Evolutionary conservation across 2,113 vertebrate genomes (phyloP), one percentile per base, ranked within the genome.

Genomic region (Periophthalmus modestus): DNA sequence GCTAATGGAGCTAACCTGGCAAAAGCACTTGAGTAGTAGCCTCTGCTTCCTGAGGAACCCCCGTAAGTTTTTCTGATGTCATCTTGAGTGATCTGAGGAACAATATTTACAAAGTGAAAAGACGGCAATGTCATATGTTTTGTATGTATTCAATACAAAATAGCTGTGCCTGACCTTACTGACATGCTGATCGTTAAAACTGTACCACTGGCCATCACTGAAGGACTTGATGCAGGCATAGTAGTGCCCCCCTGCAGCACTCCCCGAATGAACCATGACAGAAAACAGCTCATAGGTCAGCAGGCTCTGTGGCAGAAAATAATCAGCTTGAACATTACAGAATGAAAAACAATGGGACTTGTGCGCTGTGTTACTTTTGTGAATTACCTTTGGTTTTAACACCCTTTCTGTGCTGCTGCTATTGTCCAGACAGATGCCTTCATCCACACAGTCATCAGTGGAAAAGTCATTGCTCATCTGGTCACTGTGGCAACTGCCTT

Each of bases 381-480:
- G 0, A 14, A 69, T 72, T 90, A 98, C 97, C 95, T 98, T 98
- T 91, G 94, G 93, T 90, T 97, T 98, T 84, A 96, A 89, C 77
- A 94, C 94, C 82, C 95, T 96, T 90, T 99, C 98, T 50, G 94
- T 90, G 73, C 92, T 93, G 88, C 93, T 94, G 14, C 91, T 95
- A 87, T 85, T 99, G 88, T 99, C 98, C 67, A 99, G 94, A 89
- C 97, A 98, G 89, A 99, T 99, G 75, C 98, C 98, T 92, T 99
- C 98, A 84, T 99, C 98, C 57, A 99, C 95, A 59, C 94, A 96
- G 74, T 99, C 98, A 47, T 99, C 97, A 2, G 96, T 97, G 83
- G 96, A 98, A 91, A 99, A 99, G 85, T 99, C 98, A 55, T 97
- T 99, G 93, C 96, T 99, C 96, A 99, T 96, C 90, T 99, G 98